Evolutionary conservation across 2,888 invertebrate genomes (phyloP).

Genomic region (Ditylenchus weischeri): DNA sequence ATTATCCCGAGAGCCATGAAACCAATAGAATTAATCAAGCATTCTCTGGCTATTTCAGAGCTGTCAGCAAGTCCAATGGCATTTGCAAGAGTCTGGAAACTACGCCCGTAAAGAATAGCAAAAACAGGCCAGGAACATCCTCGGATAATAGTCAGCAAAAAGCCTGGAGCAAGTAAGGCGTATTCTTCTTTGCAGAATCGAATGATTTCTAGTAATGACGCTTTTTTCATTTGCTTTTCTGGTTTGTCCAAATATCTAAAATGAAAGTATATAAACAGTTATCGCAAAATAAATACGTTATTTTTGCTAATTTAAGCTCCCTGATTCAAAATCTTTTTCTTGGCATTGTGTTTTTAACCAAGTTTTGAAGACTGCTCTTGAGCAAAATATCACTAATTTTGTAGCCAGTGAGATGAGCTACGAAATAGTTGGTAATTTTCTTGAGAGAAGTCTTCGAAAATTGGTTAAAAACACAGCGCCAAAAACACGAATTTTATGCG

Average conservation of each 20-base stretch:
- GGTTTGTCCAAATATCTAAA: background rate
- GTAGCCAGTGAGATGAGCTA: too few species aligned
- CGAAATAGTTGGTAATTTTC: too few species aligned
- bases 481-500: too few species aligned
- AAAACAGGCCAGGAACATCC: background rate
- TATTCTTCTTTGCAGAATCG: background rate
- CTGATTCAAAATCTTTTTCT: too few species aligned
- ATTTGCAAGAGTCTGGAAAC: conserved; percentile 1
- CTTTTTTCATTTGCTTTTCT: background rate
- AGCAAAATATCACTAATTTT: too few species aligned
- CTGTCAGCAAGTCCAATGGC: background rate
- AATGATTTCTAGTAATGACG: background rate
- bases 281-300: background rate
- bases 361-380: too few species aligned
- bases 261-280: background rate
- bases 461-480: too few species aligned
- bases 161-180: background rate
- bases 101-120: background rate
- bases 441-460: too few species aligned
- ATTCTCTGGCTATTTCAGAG: too few species aligned
- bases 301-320: too few species aligned
- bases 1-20: conserved; percentile 31
- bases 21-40: conserved; percentile 4
- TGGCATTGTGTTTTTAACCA: too few species aligned
- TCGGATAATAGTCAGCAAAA: background rate